A percentile compares a stretch with the other conserved stretches of the same genome.
Conservation (phyloP, 2,888 invertebrate species). For the Drosophila limbata region DNA sequence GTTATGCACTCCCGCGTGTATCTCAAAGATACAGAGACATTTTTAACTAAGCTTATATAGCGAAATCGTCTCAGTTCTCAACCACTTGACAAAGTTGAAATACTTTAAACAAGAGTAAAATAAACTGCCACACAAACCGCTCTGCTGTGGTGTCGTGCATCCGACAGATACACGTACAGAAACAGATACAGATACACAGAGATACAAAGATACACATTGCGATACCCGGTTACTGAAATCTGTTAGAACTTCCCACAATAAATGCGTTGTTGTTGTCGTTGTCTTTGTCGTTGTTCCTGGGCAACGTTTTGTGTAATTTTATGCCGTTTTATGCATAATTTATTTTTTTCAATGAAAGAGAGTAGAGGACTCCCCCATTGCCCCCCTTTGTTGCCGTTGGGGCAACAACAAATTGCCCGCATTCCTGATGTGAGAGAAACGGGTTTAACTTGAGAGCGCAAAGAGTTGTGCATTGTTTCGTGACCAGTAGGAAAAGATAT, state of each 20-base stretch:
- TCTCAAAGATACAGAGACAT: neutral
- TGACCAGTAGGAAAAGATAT: conserved; percentile 33
- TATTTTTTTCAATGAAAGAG: conserved; percentile 70
- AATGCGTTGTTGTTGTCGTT: conserved; percentile 37
- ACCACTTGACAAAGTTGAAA: conserved; percentile 21
- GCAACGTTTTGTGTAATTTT: conserved; percentile 63
- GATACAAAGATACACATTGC: conserved; percentile 6
- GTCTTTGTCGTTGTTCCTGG: conserved; percentile 46
- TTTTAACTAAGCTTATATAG: neutral
- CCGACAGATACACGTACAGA: conserved; percentile 35
- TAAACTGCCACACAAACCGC: conserved; percentile 8
- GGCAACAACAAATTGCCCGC: conserved; percentile 63
- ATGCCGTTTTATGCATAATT: conserved; percentile 73
- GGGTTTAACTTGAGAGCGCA: conserved; percentile 62
- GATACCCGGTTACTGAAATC: conserved; percentile 40
- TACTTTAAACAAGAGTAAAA: conserved; percentile 26
- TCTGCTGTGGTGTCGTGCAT: conserved; percentile 35
- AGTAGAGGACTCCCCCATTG: conserved; percentile 11
- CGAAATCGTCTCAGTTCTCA: conserved; percentile 4
- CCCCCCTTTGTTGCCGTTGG: neutral
- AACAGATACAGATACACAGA: conserved; percentile 19
- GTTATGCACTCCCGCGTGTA: neutral
- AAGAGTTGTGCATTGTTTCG: conserved; percentile 50
- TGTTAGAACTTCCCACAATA: conserved; percentile 72
- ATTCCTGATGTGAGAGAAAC: conserved; percentile 67